phyloP scores from a whole-genome alignment of 1,140 invertebrate species.

The Danaus plexippus region DNA sequence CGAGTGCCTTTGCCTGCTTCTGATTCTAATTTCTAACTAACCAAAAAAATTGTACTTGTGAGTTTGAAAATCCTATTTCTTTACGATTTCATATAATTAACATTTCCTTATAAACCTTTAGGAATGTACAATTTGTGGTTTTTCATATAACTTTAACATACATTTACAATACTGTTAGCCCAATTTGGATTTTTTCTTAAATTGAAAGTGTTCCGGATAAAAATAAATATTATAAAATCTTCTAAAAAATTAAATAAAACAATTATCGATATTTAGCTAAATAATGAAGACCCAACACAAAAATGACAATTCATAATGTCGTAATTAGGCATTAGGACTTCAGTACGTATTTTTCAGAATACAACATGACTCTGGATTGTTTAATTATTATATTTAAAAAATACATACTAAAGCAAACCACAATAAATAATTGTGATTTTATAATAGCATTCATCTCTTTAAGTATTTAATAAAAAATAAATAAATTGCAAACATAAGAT shows the following conservation, averaged over 20 bases:
- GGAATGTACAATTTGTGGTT: conserved; percentile 51
- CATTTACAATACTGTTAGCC: conserved; percentile 35
- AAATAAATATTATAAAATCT: conserved; percentile 25
- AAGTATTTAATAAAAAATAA: conserved; percentile 19
- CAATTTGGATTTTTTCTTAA: conserved; percentile 30
- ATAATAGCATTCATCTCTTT: conserved; percentile 11
- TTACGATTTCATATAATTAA: conserved; percentile 20
- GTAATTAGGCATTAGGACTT: conserved; percentile 14
- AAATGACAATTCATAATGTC: conserved; percentile 24
- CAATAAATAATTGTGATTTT: neutral
- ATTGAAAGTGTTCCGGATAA: conserved; percentile 22
- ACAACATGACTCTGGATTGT: conserved; percentile 10
- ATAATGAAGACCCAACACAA: conserved; percentile 20
- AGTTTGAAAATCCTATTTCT: conserved; percentile 26
- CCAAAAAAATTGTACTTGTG: conserved; percentile 50
- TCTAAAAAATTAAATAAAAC: conserved; percentile 22
- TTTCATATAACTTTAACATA: conserved; percentile 29
- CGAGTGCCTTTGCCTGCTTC: conserved; percentile 8
- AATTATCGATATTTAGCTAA: conserved; percentile 22
- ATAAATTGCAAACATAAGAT: conserved; percentile 20
- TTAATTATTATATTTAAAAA: neutral
- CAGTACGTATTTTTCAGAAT: conserved; percentile 16
- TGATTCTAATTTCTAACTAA: conserved; percentile 10
- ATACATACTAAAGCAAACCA: neutral
- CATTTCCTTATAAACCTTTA: conserved; percentile 26